These are phyloP conservation scores for Brachypodius melanocephalos DNA, from an alignment of 2,113 vertebrate genomes.

Conservation along the genomic window DNA sequence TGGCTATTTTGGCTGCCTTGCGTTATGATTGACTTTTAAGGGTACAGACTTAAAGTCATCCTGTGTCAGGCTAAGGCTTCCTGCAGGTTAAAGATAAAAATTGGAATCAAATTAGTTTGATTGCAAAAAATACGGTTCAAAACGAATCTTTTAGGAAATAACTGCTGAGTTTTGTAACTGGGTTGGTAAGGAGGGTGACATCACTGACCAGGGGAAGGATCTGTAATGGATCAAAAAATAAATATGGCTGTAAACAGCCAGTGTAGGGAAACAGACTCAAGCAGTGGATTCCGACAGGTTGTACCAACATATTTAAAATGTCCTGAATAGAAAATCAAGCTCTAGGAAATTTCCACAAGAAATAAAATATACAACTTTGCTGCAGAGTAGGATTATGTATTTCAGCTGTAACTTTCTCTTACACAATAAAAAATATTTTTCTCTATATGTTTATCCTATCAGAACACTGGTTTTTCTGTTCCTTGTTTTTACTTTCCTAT, in stretches of 20 bases:
- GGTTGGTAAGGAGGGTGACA: fast-evolving
- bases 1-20: neutral
- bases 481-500: neutral
- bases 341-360: neutral
- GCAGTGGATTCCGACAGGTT: neutral
- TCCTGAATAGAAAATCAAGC: neutral
- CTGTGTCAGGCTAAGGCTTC: neutral
- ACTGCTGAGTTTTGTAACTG: neutral
- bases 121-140: neutral
- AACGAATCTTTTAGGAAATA: neutral
- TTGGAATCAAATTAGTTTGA: neutral
- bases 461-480: neutral
- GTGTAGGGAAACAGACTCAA: neutral
- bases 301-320: neutral
- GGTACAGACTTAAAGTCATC: neutral
- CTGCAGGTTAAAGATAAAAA: neutral
- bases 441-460: neutral
- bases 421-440: neutral
- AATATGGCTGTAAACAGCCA: fast-evolving
- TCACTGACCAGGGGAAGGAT: neutral
- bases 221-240: neutral
- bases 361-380: neutral
- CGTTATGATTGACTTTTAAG: neutral
- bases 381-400: neutral
- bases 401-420: neutral